These are phyloP conservation scores for Acrobasis suavella DNA, from an alignment of 2,888 invertebrate genomes.

Conservation along the genomic window DNA sequence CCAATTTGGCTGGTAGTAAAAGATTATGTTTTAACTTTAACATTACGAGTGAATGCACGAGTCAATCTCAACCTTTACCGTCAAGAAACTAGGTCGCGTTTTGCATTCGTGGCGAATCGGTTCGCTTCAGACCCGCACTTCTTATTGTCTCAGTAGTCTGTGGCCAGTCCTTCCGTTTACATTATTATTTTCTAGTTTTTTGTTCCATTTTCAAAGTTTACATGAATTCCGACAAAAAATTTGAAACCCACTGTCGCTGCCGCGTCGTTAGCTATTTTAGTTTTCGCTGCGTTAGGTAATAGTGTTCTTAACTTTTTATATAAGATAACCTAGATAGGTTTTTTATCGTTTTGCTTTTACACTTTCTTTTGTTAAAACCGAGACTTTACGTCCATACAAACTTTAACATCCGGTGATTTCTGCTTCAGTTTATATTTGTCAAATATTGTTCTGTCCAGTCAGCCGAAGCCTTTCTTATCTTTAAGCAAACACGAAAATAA, in stretches of 20 bases:
- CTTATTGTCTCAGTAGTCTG: conserved; percentile 46
- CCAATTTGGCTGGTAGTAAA: background rate
- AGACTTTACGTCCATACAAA: background rate
- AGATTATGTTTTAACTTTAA: background rate
- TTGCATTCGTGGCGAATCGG: conserved; percentile 57
- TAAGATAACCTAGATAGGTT: background rate
- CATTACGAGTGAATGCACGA: background rate
- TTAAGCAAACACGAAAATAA: conserved; percentile 9
- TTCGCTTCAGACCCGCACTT: conserved; percentile 45
- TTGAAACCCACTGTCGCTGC: background rate
- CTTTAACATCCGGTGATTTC: background rate
- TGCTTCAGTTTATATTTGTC: conserved; percentile 6
- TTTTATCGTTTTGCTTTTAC: background rate
- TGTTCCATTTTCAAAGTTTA: conserved; percentile 25
- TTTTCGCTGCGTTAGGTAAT: background rate
- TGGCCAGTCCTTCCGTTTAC: conserved; percentile 50
- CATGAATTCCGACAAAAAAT: conserved; percentile 4
- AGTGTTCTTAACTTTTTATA: background rate
- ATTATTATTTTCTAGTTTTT: conserved; percentile 41
- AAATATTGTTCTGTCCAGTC: conserved; percentile 6
- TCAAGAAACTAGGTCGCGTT: conserved; percentile 56
- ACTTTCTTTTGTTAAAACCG: conserved; percentile 13
- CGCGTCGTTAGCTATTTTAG: background rate
- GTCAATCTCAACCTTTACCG: conserved; percentile 34
- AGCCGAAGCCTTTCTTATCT: conserved; percentile 23